Conservation (phyloP, 2,797 vertebrate genomes). For the Micromesistius poutassou region DNA sequence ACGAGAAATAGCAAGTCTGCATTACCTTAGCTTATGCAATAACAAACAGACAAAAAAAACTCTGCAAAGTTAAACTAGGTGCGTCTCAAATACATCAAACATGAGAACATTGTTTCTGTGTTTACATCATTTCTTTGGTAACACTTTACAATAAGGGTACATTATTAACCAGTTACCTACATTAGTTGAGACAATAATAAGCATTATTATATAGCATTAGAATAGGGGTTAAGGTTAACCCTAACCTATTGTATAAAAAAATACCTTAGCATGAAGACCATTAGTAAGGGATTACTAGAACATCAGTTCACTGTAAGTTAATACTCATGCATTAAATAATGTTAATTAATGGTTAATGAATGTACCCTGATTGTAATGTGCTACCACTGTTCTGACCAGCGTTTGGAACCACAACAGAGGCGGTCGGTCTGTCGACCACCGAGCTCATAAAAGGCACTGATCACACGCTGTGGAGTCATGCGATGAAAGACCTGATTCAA, state of each 20-base stretch:
- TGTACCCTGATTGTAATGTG: not conserved
- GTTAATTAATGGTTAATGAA: not conserved
- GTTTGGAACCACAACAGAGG: constrained; percentile 14
- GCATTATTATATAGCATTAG: too few relatives aligned
- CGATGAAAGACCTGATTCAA: constrained; percentile 24
- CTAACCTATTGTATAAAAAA: too few relatives aligned
- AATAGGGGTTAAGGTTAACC: too few relatives aligned
- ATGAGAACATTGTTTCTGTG: not conserved
- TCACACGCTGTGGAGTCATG: constrained; percentile 38
- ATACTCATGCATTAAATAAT: not conserved
- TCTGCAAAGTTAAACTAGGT: not conserved
- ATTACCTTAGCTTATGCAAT: not conserved
- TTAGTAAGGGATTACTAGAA: not conserved
- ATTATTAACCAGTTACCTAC: too few relatives aligned
- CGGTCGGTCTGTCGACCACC: constrained; percentile 10
- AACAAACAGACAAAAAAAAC: not conserved
- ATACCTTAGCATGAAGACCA: too few relatives aligned
- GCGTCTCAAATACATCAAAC: not conserved
- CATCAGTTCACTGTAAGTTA: not conserved
- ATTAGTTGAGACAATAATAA: too few relatives aligned
- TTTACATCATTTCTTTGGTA: not conserved
- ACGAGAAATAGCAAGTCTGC: not conserved
- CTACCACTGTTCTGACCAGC: constrained; percentile 2
- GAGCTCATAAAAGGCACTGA: constrained; percentile 59
- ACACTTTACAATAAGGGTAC: too few relatives aligned